Conservation (phyloP, 2,113 vertebrate species). For the Macroglossus sobrinus region DNA sequence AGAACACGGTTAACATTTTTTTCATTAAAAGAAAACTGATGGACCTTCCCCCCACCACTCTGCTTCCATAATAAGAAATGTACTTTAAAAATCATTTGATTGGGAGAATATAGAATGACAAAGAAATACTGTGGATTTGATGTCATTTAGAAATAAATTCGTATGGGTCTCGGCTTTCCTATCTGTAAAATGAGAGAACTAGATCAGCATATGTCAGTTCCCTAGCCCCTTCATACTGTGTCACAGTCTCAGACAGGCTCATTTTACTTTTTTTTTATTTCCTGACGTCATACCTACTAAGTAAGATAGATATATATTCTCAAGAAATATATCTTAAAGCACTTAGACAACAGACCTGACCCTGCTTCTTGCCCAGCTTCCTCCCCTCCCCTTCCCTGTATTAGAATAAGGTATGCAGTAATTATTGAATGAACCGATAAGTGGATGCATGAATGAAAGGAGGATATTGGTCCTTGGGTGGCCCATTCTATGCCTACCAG, state of each 20-base stretch:
- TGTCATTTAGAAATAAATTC: not conserved
- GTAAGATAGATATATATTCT: not conserved
- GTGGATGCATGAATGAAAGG: not conserved
- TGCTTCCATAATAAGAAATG: not conserved
- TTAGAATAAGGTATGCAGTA: not conserved
- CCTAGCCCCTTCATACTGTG: not conserved
- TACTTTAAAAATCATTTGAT: not conserved
- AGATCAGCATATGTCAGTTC: not conserved
- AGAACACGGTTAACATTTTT: not conserved
- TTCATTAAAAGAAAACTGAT: not conserved
- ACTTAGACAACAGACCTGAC: not conserved
- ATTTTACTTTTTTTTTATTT: not conserved
- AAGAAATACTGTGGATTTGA: not conserved
- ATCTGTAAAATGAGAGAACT: not conserved
- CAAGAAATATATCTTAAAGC: not conserved
- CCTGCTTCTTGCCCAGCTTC: not conserved
- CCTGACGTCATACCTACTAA: not conserved
- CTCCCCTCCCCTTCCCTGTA: too few species aligned
- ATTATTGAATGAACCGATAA: not conserved
- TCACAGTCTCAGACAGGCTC: not conserved
- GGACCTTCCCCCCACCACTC: too few species aligned
- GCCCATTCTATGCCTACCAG: not conserved
- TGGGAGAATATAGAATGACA: not conserved
- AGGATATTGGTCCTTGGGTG: not conserved
- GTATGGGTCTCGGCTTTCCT: not conserved